phyloP scores from a whole-genome alignment of 2,888 invertebrate genomes.

The Acrobasis repandana region DNA sequence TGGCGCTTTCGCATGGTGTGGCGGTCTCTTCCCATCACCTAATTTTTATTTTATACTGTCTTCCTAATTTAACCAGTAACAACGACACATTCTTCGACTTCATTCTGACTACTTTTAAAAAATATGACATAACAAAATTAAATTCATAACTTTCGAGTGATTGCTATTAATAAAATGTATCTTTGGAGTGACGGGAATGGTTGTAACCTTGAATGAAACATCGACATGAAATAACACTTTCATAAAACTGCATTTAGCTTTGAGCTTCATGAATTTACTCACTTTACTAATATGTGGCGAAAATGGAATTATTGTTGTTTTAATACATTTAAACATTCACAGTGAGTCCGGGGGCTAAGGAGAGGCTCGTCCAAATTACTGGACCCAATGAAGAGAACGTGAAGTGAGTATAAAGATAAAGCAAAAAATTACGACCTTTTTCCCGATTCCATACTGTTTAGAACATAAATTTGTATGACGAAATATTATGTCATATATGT shows the following conservation, averaged over 20 bases:
- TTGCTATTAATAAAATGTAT: conserved; percentile 19
- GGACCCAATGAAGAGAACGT: conserved; percentile 97
- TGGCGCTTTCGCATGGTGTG: conserved; percentile 71
- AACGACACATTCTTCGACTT: conserved; percentile 8
- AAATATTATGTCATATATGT: too few relatives aligned
- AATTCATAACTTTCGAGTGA: conserved; percentile 21
- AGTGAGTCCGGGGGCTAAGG: conserved; percentile 97
- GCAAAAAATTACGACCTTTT: not conserved
- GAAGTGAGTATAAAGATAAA: conserved; percentile 83
- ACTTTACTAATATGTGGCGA: conserved; percentile 20
- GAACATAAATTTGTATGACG: too few relatives aligned
- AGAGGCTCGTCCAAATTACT: conserved; percentile 97
- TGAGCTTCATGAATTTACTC: conserved; percentile 47
- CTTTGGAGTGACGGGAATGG: conserved; percentile 19
- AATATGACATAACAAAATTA: not conserved
- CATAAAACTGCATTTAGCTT: conserved; percentile 62
- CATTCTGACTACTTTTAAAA: conserved; percentile 1
- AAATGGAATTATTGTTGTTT: conserved; percentile 15
- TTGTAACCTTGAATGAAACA: conserved; percentile 8
- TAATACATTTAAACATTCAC: conserved; percentile 55
- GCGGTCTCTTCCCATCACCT: conserved; percentile 51
- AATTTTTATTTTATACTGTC: conserved; percentile 3
- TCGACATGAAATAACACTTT: conserved; percentile 41
- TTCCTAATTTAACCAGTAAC: not conserved
- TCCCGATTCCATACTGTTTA: too few relatives aligned